Conservation (phyloP, 2,888 invertebrate species). For the Cremastinae sp. region DNA sequence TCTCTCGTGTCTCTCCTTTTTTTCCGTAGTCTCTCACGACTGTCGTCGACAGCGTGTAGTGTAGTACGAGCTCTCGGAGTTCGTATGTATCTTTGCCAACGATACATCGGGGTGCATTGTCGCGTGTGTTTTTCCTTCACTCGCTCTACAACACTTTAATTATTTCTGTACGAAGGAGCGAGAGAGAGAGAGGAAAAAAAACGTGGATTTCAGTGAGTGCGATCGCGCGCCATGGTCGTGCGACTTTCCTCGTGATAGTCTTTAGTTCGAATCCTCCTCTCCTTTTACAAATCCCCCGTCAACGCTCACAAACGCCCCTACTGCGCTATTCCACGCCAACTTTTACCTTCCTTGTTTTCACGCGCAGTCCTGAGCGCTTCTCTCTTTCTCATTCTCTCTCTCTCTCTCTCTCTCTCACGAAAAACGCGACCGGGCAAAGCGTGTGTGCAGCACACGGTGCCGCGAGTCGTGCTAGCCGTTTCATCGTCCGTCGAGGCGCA, state of each 20-base stretch:
- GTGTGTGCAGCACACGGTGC: constrained; percentile 10
- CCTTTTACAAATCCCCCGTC: not conserved
- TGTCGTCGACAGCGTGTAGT: constrained; percentile 24
- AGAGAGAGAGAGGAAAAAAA: not conserved
- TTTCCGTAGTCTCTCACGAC: constrained; percentile 51
- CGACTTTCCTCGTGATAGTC: constrained; percentile 18
- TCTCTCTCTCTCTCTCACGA: not conserved
- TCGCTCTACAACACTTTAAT: not conserved
- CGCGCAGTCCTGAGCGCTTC: not conserved
- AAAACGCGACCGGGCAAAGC: constrained; percentile 2
- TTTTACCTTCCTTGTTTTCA: constrained; percentile 32
- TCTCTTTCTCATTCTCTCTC: not conserved
- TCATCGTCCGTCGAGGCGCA: constrained; percentile 30
- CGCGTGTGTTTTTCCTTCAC: not conserved
- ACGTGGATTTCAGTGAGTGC: constrained; percentile 1
- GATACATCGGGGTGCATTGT: not conserved
- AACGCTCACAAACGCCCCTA: constrained; percentile 28
- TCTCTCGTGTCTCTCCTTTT: constrained; percentile 63
- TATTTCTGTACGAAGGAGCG: not conserved
- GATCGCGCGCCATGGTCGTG: constrained; percentile 11
- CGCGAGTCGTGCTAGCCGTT: constrained; percentile 6
- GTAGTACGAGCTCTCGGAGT: constrained; percentile 3
- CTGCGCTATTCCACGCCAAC: constrained; percentile 7
- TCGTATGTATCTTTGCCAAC: constrained; percentile 6
- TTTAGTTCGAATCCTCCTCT: not conserved